phyloP scores from a whole-genome alignment of 2,113 vertebrate species.

The Tragelaphus imberbis region DNA sequence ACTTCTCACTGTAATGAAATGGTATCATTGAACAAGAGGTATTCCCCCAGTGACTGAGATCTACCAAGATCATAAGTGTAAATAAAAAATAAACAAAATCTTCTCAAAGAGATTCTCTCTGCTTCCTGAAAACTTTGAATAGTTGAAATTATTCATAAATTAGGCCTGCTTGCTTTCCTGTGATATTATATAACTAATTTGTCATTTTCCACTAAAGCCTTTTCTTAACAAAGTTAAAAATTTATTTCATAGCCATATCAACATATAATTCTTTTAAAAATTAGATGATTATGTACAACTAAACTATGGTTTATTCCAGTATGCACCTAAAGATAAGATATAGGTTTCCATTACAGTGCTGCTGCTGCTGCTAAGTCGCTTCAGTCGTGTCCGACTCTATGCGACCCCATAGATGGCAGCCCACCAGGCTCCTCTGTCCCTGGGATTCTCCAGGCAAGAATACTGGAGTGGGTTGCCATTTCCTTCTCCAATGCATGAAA shows the following conservation, averaged over 20 bases:
- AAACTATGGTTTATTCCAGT: background rate
- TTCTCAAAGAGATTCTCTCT: background rate
- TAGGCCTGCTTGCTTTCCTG: background rate
- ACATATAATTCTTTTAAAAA: background rate
- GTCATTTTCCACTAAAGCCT: background rate
- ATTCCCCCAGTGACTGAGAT: background rate
- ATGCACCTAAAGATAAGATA: background rate
- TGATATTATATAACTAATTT: background rate
- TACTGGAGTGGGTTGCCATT: too few relatives aligned
- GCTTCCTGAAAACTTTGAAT: background rate
- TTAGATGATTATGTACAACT: background rate
- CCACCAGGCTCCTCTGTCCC: too few relatives aligned
- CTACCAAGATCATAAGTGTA: background rate
- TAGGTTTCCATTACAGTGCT: background rate
- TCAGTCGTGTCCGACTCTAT: too few relatives aligned
- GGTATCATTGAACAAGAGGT: background rate
- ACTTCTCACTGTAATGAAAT: background rate
- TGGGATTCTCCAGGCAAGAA: too few relatives aligned
- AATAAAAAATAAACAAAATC: background rate
- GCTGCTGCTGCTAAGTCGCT: too few relatives aligned
- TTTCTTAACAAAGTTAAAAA: constrained; percentile 19
- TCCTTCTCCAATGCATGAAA: too few relatives aligned
- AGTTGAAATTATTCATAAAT: background rate
- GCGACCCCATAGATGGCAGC: rapidly evolving
- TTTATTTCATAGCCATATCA: background rate